Percentiles rank a stretch among this genome's conserved stretches.
Evolutionary conservation across 1,140 invertebrate genomes (phyloP).

Genomic region (Platorchestia sp.): DNA sequence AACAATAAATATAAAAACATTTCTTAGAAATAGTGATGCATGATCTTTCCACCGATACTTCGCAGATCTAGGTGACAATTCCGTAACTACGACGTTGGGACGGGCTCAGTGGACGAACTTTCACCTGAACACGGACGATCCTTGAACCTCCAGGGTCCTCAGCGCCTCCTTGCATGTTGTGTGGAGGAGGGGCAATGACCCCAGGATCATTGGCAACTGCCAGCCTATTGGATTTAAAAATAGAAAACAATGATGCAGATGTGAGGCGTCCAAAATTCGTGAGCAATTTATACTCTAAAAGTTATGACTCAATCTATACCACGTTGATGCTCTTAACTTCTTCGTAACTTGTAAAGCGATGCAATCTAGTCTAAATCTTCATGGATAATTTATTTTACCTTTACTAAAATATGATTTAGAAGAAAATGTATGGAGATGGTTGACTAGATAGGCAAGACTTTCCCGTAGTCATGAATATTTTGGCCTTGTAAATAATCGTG

Average conservation of each 20-base stretch:
- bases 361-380: no score
- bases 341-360: no score
- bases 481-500: no score
- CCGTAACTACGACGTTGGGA: background rate
- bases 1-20: no score
- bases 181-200: conserved; percentile 11
- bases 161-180: background rate
- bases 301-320: background rate
- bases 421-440: no score
- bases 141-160: conserved; percentile 33
- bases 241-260: background rate
- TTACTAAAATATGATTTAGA: no score
- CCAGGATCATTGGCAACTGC: background rate
- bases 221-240: background rate
- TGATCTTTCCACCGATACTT: background rate
- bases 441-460: no score
- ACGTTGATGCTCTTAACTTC: background rate
- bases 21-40: background rate
- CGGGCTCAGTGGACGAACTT: conserved; percentile 20
- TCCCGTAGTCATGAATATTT: no score
- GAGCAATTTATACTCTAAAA: background rate
- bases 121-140: conserved; percentile 19
- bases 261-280: background rate
- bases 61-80: background rate
- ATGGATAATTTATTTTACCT: no score